Evolutionary conservation across 2,888 invertebrate species (phyloP).

Genomic region (Sphecodes monilicornis): DNA sequence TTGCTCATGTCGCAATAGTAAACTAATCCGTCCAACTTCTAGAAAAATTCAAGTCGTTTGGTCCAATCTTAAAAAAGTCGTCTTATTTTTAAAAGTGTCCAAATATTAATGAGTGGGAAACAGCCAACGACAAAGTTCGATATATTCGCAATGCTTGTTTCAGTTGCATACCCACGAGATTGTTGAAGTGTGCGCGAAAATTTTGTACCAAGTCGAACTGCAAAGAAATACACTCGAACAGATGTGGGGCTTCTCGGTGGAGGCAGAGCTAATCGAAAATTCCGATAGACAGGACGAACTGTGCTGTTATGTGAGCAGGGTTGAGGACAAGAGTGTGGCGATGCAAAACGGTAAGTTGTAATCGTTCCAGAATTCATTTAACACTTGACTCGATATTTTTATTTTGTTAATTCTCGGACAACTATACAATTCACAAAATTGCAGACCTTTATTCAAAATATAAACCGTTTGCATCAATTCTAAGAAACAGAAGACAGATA

Average conservation of each 20-base stretch:
- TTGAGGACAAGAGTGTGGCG: slow-evolving; percentile 97
- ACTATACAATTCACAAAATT: too few relatives aligned
- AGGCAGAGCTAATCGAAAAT: slow-evolving; percentile 98
- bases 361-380: not conserved
- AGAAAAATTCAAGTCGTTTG: too few relatives aligned
- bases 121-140: not conserved
- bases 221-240: slow-evolving; percentile 95
- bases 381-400: not conserved
- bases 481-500: too few relatives aligned
- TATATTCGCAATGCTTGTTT: not conserved
- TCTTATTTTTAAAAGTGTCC: too few relatives aligned
- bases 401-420: too few relatives aligned
- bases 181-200: slow-evolving; percentile 98
- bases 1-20: too few relatives aligned
- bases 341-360: slow-evolving; percentile 95
- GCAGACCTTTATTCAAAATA: too few relatives aligned
- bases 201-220: slow-evolving; percentile 97
- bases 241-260: slow-evolving; percentile 99
- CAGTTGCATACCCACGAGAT: slow-evolving; percentile 97
- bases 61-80: too few relatives aligned
- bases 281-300: slow-evolving; percentile 98
- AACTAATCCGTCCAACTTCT: too few relatives aligned
- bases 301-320: slow-evolving; percentile 98
- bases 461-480: too few relatives aligned
- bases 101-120: too few relatives aligned